Evolutionary conservation across 2,113 vertebrate genomes (phyloP).

Genomic region (Antennarius striatus): DNA sequence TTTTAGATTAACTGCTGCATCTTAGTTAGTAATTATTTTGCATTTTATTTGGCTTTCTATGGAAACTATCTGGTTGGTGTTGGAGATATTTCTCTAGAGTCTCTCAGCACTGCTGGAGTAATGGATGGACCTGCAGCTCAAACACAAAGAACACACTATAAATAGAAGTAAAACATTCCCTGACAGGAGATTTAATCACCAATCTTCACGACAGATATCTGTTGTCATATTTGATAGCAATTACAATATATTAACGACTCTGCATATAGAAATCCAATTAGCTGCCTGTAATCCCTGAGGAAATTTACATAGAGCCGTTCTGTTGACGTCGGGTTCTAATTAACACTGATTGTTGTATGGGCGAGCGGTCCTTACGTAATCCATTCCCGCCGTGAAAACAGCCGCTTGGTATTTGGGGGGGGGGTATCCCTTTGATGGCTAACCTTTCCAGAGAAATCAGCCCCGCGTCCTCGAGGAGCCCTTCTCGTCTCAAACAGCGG

Average conservation of each 20-base stretch:
- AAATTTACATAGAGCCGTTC: constrained; percentile 33
- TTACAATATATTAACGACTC: constrained; percentile 22
- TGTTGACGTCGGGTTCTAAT: constrained; percentile 25
- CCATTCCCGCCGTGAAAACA: constrained; percentile 31
- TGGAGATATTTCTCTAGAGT: too few species aligned
- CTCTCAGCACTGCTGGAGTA: too few species aligned
- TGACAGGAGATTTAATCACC: background rate
- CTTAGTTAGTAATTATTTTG: too few species aligned
- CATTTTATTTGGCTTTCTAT: too few species aligned
- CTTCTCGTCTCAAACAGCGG: constrained; percentile 68
- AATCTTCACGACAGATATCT: background rate
- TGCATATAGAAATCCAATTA: constrained; percentile 40
- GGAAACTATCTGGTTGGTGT: too few species aligned
- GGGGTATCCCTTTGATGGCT: constrained; percentile 58
- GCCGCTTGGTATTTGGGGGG: constrained; percentile 39
- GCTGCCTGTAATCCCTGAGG: constrained; percentile 34
- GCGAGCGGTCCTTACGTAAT: constrained; percentile 19
- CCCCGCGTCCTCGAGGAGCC: constrained; percentile 53
- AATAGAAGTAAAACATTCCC: too few species aligned
- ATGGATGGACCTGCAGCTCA: too few species aligned
- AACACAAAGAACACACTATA: too few species aligned
- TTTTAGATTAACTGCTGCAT: too few species aligned
- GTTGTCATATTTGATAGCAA: constrained; percentile 26
- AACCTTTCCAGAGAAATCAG: constrained; percentile 64
- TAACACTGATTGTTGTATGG: constrained; percentile 23